A percentile compares a stretch with the other conserved stretches of the same genome.
phyloP scores from a whole-genome alignment of 2,888 invertebrate species.

The Cerceris ruficornis region DNA sequence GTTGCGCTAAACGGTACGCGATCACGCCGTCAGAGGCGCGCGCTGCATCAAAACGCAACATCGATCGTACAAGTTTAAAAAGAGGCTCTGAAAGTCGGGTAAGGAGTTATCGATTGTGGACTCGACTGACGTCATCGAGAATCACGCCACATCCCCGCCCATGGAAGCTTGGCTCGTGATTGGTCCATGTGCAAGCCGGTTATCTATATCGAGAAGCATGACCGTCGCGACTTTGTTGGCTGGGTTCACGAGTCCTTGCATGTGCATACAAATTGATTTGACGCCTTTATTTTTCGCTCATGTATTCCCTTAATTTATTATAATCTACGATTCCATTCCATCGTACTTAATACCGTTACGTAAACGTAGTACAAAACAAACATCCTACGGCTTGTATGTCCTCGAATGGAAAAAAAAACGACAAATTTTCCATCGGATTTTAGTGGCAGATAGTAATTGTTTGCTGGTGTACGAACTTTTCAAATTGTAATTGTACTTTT shows the following conservation, averaged over 20 bases:
- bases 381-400: no score
- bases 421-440: no score
- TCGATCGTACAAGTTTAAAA: slow-evolving; percentile 54
- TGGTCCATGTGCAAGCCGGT: slow-evolving; percentile 75
- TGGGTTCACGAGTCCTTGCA: slow-evolving; percentile 36
- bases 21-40: slow-evolving; percentile 15
- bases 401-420: no score
- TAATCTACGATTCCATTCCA: neutral
- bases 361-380: no score
- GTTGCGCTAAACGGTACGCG: neutral
- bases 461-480: neutral
- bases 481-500: neutral
- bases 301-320: neutral
- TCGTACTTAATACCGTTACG: no score
- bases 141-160: slow-evolving; percentile 82
- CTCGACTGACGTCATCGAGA: slow-evolving; percentile 77
- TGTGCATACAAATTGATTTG: slow-evolving; percentile 13
- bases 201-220: slow-evolving; percentile 59
- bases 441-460: no score
- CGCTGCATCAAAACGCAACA: slow-evolving; percentile 31
- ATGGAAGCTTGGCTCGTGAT: slow-evolving; percentile 65
- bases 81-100: slow-evolving; percentile 44
- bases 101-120: slow-evolving; percentile 64
- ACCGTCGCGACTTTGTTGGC: slow-evolving; percentile 39
- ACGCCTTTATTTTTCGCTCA: neutral